Conservation (phyloP, 2,888 invertebrate species). For the Aleiodes alternator region DNA sequence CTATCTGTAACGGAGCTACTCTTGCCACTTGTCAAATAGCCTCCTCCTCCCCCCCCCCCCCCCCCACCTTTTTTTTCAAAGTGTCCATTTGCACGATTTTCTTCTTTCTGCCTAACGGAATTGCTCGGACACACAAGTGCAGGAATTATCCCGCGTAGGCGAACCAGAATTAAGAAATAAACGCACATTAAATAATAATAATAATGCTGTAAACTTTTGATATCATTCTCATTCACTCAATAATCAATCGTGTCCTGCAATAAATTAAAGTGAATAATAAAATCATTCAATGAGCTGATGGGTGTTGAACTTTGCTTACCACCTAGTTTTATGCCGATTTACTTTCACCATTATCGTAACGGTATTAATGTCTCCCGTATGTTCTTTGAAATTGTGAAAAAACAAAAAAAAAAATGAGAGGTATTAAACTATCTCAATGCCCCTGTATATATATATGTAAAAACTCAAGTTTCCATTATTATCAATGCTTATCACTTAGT, state of each 20-base stretch:
- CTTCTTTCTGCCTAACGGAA: no score
- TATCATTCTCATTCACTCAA: no score
- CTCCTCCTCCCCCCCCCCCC: background rate
- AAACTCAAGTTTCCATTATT: no score
- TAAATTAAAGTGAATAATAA: constrained; percentile 22
- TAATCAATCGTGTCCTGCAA: background rate
- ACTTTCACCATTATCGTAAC: constrained; percentile 72
- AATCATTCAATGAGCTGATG: no score
- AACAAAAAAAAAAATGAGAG: background rate
- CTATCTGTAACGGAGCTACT: constrained; percentile 29
- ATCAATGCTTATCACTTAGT: background rate
- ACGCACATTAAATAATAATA: background rate
- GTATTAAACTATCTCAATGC: background rate
- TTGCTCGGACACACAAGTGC: no score
- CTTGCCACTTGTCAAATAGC: constrained; percentile 2
- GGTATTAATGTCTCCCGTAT: constrained; percentile 55
- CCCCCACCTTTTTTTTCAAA: background rate
- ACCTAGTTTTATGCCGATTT: constrained; percentile 41
- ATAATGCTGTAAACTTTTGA: background rate
- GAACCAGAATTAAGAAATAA: no score
- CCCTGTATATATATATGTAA: background rate
- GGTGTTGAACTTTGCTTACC: no score
- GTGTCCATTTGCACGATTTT: background rate
- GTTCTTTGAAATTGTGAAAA: background rate
- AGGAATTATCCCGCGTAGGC: no score